Percentiles rank a stretch among this genome's conserved stretches.
phyloP scores from a whole-genome alignment of 1,140 invertebrate genomes.

The Chrysoperla carnea region DNA sequence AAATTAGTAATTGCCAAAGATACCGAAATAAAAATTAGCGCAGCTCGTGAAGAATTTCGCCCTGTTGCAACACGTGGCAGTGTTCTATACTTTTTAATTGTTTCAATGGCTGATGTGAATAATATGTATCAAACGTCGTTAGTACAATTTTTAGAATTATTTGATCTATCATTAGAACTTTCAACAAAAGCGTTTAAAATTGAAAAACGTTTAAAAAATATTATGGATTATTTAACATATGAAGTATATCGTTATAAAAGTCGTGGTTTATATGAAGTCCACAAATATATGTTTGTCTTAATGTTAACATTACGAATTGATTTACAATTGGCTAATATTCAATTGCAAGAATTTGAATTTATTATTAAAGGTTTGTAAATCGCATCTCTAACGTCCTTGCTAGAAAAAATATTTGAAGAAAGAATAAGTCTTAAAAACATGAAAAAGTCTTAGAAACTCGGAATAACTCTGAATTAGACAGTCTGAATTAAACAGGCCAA shows the following conservation, averaged over 20 bases:
- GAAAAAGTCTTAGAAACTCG: no score
- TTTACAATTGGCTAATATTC: slow-evolving; percentile 45
- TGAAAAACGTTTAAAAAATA: background rate
- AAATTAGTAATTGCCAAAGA: slow-evolving; percentile 71
- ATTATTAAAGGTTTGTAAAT: slow-evolving; percentile 51
- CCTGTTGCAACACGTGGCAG: slow-evolving; percentile 77
- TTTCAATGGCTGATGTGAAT: slow-evolving; percentile 82
- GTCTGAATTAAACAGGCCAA: no score
- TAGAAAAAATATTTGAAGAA: no score
- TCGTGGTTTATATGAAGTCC: slow-evolving; percentile 63
- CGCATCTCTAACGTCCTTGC: no score
- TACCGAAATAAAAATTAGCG: slow-evolving; percentile 77
- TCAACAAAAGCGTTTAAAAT: slow-evolving; percentile 61
- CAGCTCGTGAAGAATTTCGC: slow-evolving; percentile 76
- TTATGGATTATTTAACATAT: slow-evolving; percentile 19
- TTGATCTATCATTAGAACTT: slow-evolving; percentile 65
- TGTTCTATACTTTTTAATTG: slow-evolving; percentile 80
- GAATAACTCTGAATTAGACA: no score
- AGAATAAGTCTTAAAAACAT: no score
- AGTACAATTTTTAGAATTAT: slow-evolving; percentile 76
- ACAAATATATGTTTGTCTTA: slow-evolving; percentile 72
- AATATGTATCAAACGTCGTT: slow-evolving; percentile 87
- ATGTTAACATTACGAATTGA: slow-evolving; percentile 72
- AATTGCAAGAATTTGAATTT: slow-evolving; percentile 64
- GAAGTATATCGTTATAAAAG: slow-evolving; percentile 49